Percentiles rank a stretch among this genome's conserved stretches.
phyloP scores from a whole-genome alignment of 2,888 invertebrate genomes.

The Diarsia dahlii region DNA sequence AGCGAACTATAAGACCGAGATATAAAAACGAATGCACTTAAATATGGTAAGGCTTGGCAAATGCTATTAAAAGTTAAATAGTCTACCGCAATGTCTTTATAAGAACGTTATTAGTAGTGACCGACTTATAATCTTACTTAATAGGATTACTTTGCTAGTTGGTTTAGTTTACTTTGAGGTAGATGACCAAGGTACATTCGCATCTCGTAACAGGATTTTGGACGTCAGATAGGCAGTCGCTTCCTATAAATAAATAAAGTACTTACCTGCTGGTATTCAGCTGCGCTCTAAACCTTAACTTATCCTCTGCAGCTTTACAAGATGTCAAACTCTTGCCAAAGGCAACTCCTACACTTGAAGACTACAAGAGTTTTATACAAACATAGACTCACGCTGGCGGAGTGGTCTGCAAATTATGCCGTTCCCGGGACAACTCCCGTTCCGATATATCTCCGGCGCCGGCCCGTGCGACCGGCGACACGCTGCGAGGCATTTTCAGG shows the following conservation, averaged over 20 bases:
- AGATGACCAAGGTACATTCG: not conserved
- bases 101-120: too few species aligned
- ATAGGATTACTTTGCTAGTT: too few species aligned
- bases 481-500: slow-evolving; percentile 76
- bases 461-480: slow-evolving; percentile 80
- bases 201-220: not conserved
- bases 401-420: slow-evolving; percentile 80
- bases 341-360: not conserved
- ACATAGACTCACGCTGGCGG: slow-evolving; percentile 79
- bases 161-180: not conserved
- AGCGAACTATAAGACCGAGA: too few species aligned
- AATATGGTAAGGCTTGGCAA: too few species aligned
- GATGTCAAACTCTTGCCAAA: not conserved
- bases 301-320: not conserved
- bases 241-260: too few species aligned
- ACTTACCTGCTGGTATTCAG: not conserved
- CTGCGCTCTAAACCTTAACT: not conserved
- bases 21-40: too few species aligned
- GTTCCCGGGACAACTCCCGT: slow-evolving; percentile 81
- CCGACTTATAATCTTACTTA: too few species aligned
- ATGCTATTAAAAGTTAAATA: too few species aligned
- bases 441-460: slow-evolving; percentile 88
- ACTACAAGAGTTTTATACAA: too few species aligned
- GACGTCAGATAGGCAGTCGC: not conserved
- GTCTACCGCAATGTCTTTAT: too few species aligned